A percentile compares a stretch with the other conserved stretches of the same genome.
Conservation (phyloP, 2,888 invertebrate genomes). For the Drosophila antonietae region DNA sequence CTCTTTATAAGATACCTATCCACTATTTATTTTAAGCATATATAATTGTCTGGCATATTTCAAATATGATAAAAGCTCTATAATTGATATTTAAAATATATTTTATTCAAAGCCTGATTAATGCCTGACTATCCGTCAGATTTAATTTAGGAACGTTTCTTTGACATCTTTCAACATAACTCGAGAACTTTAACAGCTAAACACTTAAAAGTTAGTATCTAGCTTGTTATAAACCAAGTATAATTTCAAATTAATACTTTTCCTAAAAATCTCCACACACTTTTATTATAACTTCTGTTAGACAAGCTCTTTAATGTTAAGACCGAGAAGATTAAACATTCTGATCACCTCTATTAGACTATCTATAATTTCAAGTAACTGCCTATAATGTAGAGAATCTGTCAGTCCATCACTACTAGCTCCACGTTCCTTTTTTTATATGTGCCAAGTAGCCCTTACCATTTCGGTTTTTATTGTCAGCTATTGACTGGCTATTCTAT, state of each 20-base stretch:
- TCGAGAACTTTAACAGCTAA: not conserved
- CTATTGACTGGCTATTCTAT: slow-evolving; percentile 70
- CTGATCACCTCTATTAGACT: not conserved
- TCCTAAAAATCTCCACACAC: accelerated
- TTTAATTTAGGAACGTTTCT: not conserved
- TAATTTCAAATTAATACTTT: not conserved
- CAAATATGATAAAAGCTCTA: too few relatives aligned
- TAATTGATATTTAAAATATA: not conserved
- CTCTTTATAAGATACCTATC: not conserved
- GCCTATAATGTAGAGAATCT: not conserved
- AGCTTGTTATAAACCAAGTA: not conserved
- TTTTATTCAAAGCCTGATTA: too few relatives aligned
- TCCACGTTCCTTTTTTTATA: slow-evolving; percentile 27
- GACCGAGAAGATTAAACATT: not conserved
- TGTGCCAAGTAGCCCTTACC: slow-evolving; percentile 34
- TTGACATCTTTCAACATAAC: not conserved
- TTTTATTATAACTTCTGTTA: not conserved
- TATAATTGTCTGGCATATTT: too few relatives aligned
- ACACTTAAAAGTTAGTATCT: not conserved
- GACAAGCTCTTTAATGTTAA: not conserved
- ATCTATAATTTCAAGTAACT: too few relatives aligned
- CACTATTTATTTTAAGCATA: too few relatives aligned
- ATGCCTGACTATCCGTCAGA: too few relatives aligned
- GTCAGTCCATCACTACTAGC: not conserved
- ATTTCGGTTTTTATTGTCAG: slow-evolving; percentile 64